phyloP scores from a whole-genome alignment of 2,888 invertebrate genomes.

The Adineta ricciae region DNA sequence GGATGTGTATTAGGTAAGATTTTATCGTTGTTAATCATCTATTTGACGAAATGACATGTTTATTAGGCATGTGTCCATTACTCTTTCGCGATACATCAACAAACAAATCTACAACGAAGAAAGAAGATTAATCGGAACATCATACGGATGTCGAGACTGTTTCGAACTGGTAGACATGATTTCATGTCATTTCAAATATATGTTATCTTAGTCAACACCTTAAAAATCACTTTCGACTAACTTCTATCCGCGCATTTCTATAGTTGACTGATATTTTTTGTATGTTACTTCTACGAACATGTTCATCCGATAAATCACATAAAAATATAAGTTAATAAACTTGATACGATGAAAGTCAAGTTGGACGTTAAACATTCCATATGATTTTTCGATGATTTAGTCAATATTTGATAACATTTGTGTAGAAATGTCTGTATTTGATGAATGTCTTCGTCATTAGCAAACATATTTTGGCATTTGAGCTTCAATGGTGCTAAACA shows the following conservation, averaged over 20 bases:
- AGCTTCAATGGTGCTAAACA: neutral
- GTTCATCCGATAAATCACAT: neutral
- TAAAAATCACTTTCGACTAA: neutral
- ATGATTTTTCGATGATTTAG: neutral
- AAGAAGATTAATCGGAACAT: neutral
- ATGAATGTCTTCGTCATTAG: neutral
- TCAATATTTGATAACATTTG: neutral
- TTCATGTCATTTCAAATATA: too few relatives aligned
- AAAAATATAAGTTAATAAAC: neutral
- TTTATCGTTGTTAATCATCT: neutral
- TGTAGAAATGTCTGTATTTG: neutral
- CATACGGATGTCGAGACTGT: neutral
- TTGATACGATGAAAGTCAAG: neutral
- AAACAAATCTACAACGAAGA: neutral
- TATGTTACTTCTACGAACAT: neutral
- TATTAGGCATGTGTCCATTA: conserved; percentile 1
- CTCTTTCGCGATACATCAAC: neutral
- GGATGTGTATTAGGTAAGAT: neutral
- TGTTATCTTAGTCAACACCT: too few relatives aligned
- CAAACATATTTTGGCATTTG: neutral
- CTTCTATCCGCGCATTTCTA: neutral
- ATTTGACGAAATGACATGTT: neutral
- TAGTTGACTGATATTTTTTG: neutral
- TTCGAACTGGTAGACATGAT: neutral
- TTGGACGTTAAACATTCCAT: neutral